A percentile compares a stretch with the other conserved stretches of the same genome.
phyloP scores from a whole-genome alignment of 2,888 invertebrate species.

The Diploptera punctata region DNA sequence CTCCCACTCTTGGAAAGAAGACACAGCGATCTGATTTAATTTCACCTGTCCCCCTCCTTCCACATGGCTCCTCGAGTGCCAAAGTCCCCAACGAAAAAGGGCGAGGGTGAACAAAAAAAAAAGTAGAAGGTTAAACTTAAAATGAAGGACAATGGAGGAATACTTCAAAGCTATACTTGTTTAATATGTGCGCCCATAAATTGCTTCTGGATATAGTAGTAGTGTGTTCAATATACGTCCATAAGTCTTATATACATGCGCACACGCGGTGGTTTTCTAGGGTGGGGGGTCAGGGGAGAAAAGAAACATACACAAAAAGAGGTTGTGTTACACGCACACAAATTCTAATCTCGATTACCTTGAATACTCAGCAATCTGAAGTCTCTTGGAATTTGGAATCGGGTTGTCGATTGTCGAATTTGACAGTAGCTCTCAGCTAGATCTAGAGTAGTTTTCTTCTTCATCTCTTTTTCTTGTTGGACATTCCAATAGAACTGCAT shows the following conservation, averaged over 20 bases:
- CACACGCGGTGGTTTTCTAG: conserved; percentile 7
- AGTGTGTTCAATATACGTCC: neutral
- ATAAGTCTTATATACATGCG: neutral
- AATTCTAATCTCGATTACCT: conserved; percentile 26
- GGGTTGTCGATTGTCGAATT: conserved; percentile 27
- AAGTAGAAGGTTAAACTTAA: too few species aligned
- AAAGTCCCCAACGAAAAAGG: too few species aligned
- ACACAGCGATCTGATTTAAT: too few species aligned
- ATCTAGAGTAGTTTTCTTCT: too few species aligned
- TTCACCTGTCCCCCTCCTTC: too few species aligned
- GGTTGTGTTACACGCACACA: neutral
- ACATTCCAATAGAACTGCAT: conserved; percentile 4
- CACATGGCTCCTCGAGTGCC: too few species aligned
- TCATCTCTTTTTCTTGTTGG: neutral
- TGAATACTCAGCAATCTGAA: conserved; percentile 18
- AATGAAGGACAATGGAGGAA: too few species aligned
- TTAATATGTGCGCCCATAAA: conserved; percentile 13
- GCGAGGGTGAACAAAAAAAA: too few species aligned
- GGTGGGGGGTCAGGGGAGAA: neutral
- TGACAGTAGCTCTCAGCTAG: conserved; percentile 1
- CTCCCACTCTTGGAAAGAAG: too few species aligned
- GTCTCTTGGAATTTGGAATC: conserved; percentile 8
- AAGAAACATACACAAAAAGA: neutral
- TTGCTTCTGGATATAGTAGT: neutral
- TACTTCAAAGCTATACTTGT: too few species aligned